phyloP scores from a whole-genome alignment of 2,797 vertebrate genomes.

The Sylvilagus floridanus region DNA sequence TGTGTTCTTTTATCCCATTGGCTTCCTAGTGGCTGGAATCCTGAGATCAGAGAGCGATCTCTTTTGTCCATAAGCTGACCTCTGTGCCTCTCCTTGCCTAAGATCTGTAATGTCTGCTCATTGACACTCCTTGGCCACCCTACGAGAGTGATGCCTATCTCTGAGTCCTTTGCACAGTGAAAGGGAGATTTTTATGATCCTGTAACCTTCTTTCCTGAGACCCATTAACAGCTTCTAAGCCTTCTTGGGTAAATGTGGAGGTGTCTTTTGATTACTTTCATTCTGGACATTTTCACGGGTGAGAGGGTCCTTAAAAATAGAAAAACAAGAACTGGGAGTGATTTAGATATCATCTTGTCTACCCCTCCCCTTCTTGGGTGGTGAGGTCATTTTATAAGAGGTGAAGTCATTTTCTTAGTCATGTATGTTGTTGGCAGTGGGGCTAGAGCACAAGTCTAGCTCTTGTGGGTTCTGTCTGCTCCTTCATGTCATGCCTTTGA shows the following conservation, averaged over 20 bases:
- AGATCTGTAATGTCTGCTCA: not conserved
- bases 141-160: not conserved
- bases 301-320: not conserved
- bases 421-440: not conserved
- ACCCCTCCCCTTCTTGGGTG: not conserved
- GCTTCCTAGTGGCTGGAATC: not conserved
- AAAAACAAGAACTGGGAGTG: not conserved
- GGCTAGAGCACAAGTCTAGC: not conserved
- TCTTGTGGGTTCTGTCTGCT: not conserved
- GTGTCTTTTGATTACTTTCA: not conserved
- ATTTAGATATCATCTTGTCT: not conserved
- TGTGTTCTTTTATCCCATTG: not conserved
- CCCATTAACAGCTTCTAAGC: not conserved
- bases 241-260: not conserved
- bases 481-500: not conserved
- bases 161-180: not conserved
- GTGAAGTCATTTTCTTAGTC: conserved; percentile 65
- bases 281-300: not conserved
- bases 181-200: not conserved
- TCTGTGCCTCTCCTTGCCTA: not conserved
- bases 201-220: not conserved
- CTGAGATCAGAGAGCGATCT: not conserved
- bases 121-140: not conserved
- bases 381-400: conserved; percentile 24
- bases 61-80: not conserved